Evolutionary conservation across 2,113 vertebrate genomes (phyloP).

Genomic region (Phylloscopus trochiloides): DNA sequence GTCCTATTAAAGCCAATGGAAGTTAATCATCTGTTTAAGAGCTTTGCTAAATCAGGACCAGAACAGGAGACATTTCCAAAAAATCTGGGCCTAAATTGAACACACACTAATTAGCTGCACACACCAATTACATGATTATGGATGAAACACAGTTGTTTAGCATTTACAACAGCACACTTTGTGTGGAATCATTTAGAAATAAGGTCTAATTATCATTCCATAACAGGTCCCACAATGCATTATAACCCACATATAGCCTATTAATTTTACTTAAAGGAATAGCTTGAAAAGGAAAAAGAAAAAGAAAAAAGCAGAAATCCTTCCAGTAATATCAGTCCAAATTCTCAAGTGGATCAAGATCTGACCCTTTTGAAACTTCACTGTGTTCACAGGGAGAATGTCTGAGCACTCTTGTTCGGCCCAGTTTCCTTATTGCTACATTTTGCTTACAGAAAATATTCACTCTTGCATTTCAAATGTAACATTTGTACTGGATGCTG

Average conservation of each 20-base stretch:
- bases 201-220: conserved; percentile 44
- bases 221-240: conserved; percentile 38
- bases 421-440: neutral
- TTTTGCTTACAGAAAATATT: neutral
- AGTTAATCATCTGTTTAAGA: conserved; percentile 66
- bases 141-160: conserved; percentile 50
- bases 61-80: conserved; percentile 63
- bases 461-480: neutral
- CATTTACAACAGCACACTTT: conserved; percentile 31
- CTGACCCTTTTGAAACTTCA: neutral
- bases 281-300: neutral
- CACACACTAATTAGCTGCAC: conserved; percentile 35
- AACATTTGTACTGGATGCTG: neutral
- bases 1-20: conserved; percentile 64
- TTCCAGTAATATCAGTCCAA: neutral
- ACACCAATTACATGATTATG: conserved; percentile 46
- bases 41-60: conserved; percentile 70
- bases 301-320: neutral
- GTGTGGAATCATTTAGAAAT: conserved; percentile 32
- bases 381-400: neutral
- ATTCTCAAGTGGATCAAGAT: neutral
- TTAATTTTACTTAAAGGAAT: conserved; percentile 4
- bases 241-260: neutral
- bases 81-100: conserved; percentile 49
- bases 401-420: neutral